These are phyloP conservation scores for Amphimedon queenslandica DNA, from an alignment of 37 sponge, comb jelly and placozoan species.

Conservation along the genomic window DNA sequence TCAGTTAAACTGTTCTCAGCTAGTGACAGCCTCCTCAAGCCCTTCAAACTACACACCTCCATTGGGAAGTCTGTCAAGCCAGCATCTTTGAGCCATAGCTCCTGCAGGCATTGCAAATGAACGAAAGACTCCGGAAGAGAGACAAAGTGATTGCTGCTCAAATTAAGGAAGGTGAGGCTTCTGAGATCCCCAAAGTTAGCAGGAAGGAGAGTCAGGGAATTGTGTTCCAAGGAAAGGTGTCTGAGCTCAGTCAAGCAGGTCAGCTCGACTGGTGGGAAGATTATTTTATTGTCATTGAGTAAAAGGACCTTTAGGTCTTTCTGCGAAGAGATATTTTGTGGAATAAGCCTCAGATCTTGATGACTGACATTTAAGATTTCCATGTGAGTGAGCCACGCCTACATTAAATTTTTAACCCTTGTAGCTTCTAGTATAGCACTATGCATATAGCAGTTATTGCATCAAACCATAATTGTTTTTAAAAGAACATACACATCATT, in stretches of 20 bases:
- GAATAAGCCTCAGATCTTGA: no score
- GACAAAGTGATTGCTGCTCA: constrained; percentile 59
- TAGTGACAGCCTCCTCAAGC: no score
- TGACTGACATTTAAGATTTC: no score
- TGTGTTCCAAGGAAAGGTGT: constrained; percentile 50
- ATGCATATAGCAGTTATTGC: no score
- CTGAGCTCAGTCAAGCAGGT: constrained; percentile 19
- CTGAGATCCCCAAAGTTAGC: constrained; percentile 18
- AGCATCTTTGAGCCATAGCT: constrained; percentile 46
- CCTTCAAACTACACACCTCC: no score
- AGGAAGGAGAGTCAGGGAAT: constrained; percentile 65
- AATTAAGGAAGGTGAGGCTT: constrained; percentile 24
- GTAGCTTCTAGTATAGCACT: no score
- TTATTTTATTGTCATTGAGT: constrained; percentile 67
- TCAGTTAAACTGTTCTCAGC: no score
- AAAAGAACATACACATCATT: no score
- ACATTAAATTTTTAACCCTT: no score
- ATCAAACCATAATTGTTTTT: no score
- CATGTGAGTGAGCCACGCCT: no score
- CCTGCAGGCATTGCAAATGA: constrained; percentile 21
- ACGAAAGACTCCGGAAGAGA: constrained; percentile 29
- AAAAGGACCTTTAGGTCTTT: constrained; percentile 44
- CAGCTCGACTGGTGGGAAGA: constrained; percentile 68
- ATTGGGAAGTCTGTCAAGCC: constrained; percentile 36
- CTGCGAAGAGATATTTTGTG: no score